Base-by-base conservation (phyloP, 2,113 vertebrate species). In the Scatophagus argus region DNA sequence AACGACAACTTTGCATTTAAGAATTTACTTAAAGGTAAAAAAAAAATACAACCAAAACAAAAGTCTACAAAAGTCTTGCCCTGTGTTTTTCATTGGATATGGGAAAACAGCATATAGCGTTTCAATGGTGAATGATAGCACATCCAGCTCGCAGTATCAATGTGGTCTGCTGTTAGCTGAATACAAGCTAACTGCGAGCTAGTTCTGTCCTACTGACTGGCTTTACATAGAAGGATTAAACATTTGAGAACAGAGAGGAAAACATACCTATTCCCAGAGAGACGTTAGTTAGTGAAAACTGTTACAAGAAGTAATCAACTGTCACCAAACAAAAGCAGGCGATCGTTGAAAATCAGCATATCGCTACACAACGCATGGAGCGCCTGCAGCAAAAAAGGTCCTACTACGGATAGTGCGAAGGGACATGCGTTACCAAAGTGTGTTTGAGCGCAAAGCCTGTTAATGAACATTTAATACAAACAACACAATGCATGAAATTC, bases 351-450 rank as follows among this genome's bases (percentile, higher is more conserved):
- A 2, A 19, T 0, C 31, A 23, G 7, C 46, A 44, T 60, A 27
- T 21, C 32, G 31, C 44, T 55, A 56, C 74, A 67, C 70, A 81
- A 63, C 19, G 5, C 71, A 77, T 52, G 67, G 1, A 11, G 8
- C 2, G 2, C 4, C 4, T 2, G 19, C 16, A 0, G 11, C 4
- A 5, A 10, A 1, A 0, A 11, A 21, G 3, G 8, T 10, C 3
- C 1, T 3, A 6, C 54, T 81, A 90, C 83, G 88, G 90, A 52
- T 55, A 54, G 17, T 0, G 54, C 2, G 31, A 68, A 78, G 34
- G 78, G 31, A 77, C 86, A 89, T 87, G 88, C 6, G 0, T 23
- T 3, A n/a, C 29, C 1, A 7, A 29, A 13, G 3, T 11, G 13
- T 43, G 23, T 16, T 9, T 27, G 10, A 10, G 19, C 14, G 23